Evolutionary conservation across 2,113 vertebrate species (phyloP).

Genomic region (Sinocyclocheilus rhinocerous): DNA sequence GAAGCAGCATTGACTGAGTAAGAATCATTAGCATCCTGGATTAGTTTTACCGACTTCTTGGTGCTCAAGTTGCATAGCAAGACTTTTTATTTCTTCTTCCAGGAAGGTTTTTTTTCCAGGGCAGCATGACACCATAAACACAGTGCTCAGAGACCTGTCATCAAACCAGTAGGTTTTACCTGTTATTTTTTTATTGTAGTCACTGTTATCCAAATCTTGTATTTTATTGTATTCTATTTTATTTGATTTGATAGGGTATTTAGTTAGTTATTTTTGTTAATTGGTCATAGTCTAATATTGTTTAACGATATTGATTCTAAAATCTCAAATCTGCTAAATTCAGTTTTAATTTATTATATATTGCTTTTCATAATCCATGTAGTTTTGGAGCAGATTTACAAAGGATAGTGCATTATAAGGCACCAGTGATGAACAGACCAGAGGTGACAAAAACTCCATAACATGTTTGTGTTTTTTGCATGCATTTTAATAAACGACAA

Average conservation of each 20-base stretch:
- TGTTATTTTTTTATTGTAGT: neutral
- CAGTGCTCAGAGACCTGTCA: neutral
- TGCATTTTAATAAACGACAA: neutral
- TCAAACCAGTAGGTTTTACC: neutral
- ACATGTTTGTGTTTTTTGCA: neutral
- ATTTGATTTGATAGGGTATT: neutral
- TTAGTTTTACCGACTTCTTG: neutral
- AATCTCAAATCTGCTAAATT: too few relatives aligned
- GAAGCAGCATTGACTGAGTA: constrained; percentile 18
- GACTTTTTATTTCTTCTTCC: neutral
- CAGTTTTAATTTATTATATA: neutral
- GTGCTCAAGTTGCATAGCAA: neutral
- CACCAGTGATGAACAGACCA: neutral
- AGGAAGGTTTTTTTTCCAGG: neutral
- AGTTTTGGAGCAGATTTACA: neutral
- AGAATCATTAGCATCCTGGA: constrained; percentile 30
- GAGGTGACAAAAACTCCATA: neutral
- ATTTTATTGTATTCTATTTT: neutral
- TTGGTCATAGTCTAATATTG: neutral
- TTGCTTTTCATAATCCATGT: neutral
- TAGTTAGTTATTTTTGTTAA: neutral
- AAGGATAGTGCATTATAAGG: neutral
- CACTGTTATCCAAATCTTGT: neutral
- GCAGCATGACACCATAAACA: constrained; percentile 5
- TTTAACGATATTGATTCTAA: too few relatives aligned